Conservation (phyloP, 2,888 invertebrate species). For the Pammene fasciana region DNA sequence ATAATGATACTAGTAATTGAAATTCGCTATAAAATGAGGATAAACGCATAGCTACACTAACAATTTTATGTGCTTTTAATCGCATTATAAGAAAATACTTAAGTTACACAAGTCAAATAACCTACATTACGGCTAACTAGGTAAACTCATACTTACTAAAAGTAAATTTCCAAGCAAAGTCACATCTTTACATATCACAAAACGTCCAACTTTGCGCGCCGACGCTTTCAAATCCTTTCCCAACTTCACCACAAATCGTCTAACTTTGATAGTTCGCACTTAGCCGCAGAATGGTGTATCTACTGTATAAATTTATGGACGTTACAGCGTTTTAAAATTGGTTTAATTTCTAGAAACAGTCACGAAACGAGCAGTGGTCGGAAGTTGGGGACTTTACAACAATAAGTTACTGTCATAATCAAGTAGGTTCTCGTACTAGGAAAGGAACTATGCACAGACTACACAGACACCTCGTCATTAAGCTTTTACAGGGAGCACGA, state of each 20-base stretch:
- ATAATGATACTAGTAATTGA: no score
- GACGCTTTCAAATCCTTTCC: constrained; percentile 23
- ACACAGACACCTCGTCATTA: no score
- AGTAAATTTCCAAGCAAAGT: neutral
- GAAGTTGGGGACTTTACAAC: neutral
- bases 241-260: constrained; percentile 19
- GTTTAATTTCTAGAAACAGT: neutral
- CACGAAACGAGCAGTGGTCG: neutral
- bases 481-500: no score
- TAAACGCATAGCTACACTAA: no score
- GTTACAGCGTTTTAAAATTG: neutral
- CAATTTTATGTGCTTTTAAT: no score
- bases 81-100: no score
- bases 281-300: neutral
- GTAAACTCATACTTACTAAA: neutral
- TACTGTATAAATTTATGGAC: neutral
- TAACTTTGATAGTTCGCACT: constrained; percentile 7
- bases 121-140: no score
- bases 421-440: neutral
- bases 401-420: constrained; percentile 10
- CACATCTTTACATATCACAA: constrained; percentile 16
- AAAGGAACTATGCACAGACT: no score
- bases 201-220: constrained; percentile 2
- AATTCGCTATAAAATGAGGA: no score
- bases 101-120: no score